Percentiles rank a stretch among this genome's conserved stretches.
Conservation (phyloP, 2,888 invertebrate species). For the Chirona hameri region DNA sequence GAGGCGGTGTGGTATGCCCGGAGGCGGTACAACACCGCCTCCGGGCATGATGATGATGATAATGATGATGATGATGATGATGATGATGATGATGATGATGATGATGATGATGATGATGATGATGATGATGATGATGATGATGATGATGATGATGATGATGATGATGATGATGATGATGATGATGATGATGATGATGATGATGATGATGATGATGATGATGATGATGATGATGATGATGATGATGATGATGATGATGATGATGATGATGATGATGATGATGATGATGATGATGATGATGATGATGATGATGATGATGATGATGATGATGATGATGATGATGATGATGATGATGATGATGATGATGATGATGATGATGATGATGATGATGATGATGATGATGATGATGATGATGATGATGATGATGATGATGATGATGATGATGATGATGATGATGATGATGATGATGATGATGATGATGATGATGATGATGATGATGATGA, state of each 20-base stretch:
- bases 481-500: constrained; percentile 22
- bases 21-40: no score
- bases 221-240: constrained; percentile 22
- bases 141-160: no score
- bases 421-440: constrained; percentile 22
- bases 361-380: constrained; percentile 22
- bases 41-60: no score
- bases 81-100: no score
- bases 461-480: constrained; percentile 22
- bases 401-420: constrained; percentile 22
- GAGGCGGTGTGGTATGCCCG: no score
- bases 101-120: no score
- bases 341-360: constrained; percentile 22
- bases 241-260: constrained; percentile 22
- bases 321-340: constrained; percentile 22
- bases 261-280: constrained; percentile 22
- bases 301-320: no score
- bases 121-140: no score
- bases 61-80: no score
- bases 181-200: no score
- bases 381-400: constrained; percentile 22
- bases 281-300: constrained; percentile 22
- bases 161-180: no score
- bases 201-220: no score
- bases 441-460: constrained; percentile 22